Base-by-base conservation (phyloP, 1,140 invertebrate genomes). In the Papilio polytes region DNA sequence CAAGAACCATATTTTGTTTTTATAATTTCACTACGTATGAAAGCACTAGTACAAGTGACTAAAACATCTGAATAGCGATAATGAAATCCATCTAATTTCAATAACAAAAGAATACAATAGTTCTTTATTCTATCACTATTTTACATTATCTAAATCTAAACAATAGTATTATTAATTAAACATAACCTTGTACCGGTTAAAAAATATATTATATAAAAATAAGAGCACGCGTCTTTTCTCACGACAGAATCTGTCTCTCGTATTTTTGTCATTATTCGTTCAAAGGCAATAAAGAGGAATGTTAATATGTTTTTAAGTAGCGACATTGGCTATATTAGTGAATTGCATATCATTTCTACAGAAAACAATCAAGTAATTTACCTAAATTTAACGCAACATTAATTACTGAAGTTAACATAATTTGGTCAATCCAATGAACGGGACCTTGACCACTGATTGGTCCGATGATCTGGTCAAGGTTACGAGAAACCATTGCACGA, bases 171-270 rank as follows among this genome's bases (percentile, higher is more conserved):
- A 70, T 70, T 70, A 26, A 70, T 31, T 70, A 70, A 31, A 31
- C 63, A 31, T 70, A 31, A 31, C 63, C 63, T 70, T 70, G 63
- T 36, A 31, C 26, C 26, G 26, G 63, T 18, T 31, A 70, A 31
- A 70, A 48, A 36, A 36, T 12, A 70, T 12, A 26, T 10, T 41
- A 59, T 26, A 66, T 66, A 66, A 66, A 31, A 26, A 26, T 36
- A 70, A 12, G 26, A 70, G 63, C 63, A 70, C 63, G 63, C 26
- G 63, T 70, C 63, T 70, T 31, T 70, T 70, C 26, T 70, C 26
- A 70, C 26, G 3, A 70, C 12, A 66, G 7, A 31, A 15, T 12
- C 20, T 7, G 59, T 63, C 6, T 9, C 2, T 59, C n/a, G n/a
- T 20, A 51, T 51, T 51, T 15, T 15, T 51, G 48, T 51, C 48